phyloP scores from a whole-genome alignment of 30 jellyfish, hydroid and myxozoan species.

The Chironex yamaguchii region DNA sequence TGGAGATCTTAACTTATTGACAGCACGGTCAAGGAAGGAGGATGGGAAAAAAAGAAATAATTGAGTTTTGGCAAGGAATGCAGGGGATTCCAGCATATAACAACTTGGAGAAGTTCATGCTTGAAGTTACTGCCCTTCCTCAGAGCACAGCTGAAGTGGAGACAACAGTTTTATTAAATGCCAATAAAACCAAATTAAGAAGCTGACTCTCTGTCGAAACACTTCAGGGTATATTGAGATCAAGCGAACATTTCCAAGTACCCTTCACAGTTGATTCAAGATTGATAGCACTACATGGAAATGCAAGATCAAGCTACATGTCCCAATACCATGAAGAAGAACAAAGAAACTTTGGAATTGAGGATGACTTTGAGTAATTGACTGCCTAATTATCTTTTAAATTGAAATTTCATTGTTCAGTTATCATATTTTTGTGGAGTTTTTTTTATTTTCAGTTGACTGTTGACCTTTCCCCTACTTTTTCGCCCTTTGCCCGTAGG shows the following conservation, averaged over 20 bases:
- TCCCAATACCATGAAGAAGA: conserved; percentile 24
- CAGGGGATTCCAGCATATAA: not conserved
- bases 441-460: too few relatives aligned
- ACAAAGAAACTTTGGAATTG: not conserved
- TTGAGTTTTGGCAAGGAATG: not conserved
- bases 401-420: too few relatives aligned
- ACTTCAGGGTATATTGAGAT: not conserved
- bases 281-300: conserved; percentile 50
- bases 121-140: not conserved
- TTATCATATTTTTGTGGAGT: too few relatives aligned
- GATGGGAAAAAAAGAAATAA: conserved; percentile 53
- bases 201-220: not conserved
- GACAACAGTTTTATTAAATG: not conserved
- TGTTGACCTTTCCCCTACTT: conserved; percentile 5
- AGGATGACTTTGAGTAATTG: conserved; percentile 26
- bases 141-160: not conserved
- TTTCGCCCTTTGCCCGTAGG: conserved; percentile 3
- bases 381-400: too few relatives aligned
- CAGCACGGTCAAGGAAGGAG: conserved; percentile 16
- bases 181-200: not conserved
- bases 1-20: conserved; percentile 33
- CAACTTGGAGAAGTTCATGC: not conserved
- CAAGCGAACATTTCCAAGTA: conserved; percentile 25
- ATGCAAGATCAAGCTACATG: conserved; percentile 41
- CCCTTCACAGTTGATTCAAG: conserved; percentile 32